Evolutionary conservation across 1,140 invertebrate species (phyloP), one percentile per base, ranked within the genome.

Genomic region (Oncopodura yosiiana): DNA sequence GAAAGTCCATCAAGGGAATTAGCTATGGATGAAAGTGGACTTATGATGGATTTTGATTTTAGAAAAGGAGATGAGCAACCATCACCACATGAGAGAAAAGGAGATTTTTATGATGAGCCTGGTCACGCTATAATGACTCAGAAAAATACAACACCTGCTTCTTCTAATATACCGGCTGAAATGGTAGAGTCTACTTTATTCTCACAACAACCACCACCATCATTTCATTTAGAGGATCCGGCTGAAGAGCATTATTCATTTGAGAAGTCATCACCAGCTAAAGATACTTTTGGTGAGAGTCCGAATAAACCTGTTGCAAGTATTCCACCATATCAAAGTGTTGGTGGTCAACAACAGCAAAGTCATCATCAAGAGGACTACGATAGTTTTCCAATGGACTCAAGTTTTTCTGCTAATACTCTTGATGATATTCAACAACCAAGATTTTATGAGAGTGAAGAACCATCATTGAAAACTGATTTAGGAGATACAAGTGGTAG

Each of bases 371-470:
- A 21, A n/a, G 18, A 32, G 5, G 45, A 32, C 18, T 49, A 32
- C 18, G 23, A 45, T 8, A 18, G 27, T 32, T 5, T 49, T 6
- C 21, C 45, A 16, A n/a, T 3, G 16, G 45, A 34, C 29, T 29
- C 45, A 49, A 23, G 19, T 29, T 44, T 44, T 24, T 18, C 5
- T 12, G 42, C 21, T 11, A 44, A 44, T 9, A 53, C 60, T 23
- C 29, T 61, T 24, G 60, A 61, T 30, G 60, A 61, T 43, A 58
- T 57, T 19, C 54, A 57, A 45, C 45, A 49, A 19, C 46, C 57
- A 8, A 57, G 49, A 30, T 58, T 52, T 41, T 57, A 61, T 41
- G 60, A 61, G 44, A 61, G 60, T 41, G 60, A 61, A 36, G 60
- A 61, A 34, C 50, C 45, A 1, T 61, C 60, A 26, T 39, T 52